Conservation (phyloP, 1,140 invertebrate genomes). For the Hyles euphorbiae region DNA sequence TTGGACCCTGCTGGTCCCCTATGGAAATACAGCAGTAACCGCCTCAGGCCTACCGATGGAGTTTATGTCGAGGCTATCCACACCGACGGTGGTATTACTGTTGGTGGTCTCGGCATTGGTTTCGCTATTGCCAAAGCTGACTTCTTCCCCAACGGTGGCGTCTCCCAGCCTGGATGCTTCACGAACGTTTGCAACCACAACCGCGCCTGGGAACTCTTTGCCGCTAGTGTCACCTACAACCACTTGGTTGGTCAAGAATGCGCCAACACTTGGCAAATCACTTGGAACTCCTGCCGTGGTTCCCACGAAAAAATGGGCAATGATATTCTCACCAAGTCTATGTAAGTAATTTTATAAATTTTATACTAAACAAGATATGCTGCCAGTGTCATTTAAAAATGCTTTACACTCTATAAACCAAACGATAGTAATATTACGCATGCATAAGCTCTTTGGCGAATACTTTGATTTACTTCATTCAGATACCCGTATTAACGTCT, state of each 20-base stretch:
- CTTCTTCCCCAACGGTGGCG: constrained; percentile 88
- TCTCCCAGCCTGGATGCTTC: constrained; percentile 66
- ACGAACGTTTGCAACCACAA: constrained; percentile 78
- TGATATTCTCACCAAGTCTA: constrained; percentile 35
- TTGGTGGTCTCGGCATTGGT: constrained; percentile 78
- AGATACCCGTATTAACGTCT: too few relatives aligned
- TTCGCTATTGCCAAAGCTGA: constrained; percentile 77
- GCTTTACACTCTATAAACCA: too few relatives aligned
- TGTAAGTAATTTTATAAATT: constrained; percentile 28
- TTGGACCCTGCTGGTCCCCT: constrained; percentile 17
- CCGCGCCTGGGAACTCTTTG: constrained; percentile 79
- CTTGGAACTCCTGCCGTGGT: constrained; percentile 38
- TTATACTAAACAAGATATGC: too few relatives aligned
- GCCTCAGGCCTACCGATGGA: constrained; percentile 6
- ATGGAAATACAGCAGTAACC: constrained; percentile 12
- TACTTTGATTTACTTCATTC: too few relatives aligned
- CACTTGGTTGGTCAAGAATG: constrained; percentile 42
- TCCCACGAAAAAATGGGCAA: constrained; percentile 37
- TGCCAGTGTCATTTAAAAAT: too few relatives aligned
- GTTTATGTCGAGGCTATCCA: constrained; percentile 18
- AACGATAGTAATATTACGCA: too few relatives aligned
- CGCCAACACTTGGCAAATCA: constrained; percentile 29
- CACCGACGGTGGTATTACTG: constrained; percentile 70
- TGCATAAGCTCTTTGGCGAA: too few relatives aligned
- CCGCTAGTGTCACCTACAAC: constrained; percentile 50